Evolutionary conservation across 2,888 invertebrate genomes (phyloP).

Genomic region (Eupithecia vulgata): DNA sequence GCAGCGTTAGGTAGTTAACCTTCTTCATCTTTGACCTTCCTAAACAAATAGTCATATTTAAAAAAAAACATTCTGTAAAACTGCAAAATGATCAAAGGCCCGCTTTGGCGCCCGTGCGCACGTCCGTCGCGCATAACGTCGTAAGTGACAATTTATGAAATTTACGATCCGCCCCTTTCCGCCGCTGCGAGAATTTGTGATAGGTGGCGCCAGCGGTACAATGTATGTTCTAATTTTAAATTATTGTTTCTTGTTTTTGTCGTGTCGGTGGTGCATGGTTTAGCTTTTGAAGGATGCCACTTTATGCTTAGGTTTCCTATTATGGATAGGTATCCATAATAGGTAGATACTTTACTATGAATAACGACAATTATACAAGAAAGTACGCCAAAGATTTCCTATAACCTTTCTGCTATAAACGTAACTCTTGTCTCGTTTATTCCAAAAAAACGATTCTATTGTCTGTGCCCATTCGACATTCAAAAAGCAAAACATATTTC

Average conservation of each 20-base stretch:
- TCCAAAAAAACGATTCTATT: constrained; percentile 14
- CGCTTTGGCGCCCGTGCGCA: constrained; percentile 40
- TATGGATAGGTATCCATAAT: neutral
- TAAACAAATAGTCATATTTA: neutral
- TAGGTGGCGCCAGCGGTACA: constrained; percentile 54
- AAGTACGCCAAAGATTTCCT: neutral
- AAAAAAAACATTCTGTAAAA: neutral
- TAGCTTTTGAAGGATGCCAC: neutral
- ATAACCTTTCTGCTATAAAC: neutral
- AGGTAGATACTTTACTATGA: neutral
- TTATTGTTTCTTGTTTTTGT: constrained; percentile 32
- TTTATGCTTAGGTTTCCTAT: neutral
- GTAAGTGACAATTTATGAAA: constrained; percentile 49
- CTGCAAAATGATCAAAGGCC: constrained; percentile 36
- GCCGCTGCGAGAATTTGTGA: constrained; percentile 34
- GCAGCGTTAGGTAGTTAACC: neutral
- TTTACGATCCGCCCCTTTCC: constrained; percentile 56
- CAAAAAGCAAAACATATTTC: constrained; percentile 30
- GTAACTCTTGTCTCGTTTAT: neutral
- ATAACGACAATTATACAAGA: too few relatives aligned
- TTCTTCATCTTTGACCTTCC: neutral
- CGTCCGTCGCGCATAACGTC: constrained; percentile 34
- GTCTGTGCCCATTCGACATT: constrained; percentile 24
- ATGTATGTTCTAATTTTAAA: constrained; percentile 44
- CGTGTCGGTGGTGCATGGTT: neutral